Conservation (phyloP, 1,140 invertebrate species). For the Atta cephalotes region DNA sequence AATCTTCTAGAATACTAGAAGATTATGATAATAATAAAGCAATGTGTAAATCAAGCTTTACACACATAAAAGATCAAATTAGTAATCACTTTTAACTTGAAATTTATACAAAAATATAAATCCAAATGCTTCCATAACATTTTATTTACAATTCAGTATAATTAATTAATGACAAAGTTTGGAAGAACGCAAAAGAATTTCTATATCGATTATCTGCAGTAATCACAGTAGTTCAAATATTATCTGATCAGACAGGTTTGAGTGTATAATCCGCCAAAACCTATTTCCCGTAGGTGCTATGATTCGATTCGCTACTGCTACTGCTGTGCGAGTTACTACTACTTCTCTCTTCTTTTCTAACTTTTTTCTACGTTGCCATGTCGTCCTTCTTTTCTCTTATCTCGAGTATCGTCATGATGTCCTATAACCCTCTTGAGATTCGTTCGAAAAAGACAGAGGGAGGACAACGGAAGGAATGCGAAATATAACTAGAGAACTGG, state of each 20-base stretch:
- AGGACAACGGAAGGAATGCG: conserved; percentile 52
- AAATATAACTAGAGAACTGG: conserved; percentile 4
- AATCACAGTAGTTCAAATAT: conserved; percentile 62
- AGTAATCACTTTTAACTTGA: not conserved
- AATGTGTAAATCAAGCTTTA: not conserved
- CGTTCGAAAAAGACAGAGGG: conserved; percentile 48
- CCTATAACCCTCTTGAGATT: conserved; percentile 79
- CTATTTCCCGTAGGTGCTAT: conserved; percentile 84
- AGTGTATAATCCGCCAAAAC: conserved; percentile 82
- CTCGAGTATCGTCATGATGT: conserved; percentile 59
- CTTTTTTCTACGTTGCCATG: conserved; percentile 47
- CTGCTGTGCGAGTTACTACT: conserved; percentile 56
- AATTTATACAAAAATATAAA: not conserved
- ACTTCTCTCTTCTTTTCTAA: conserved; percentile 32
- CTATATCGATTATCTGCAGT: conserved; percentile 19
- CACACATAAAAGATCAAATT: not conserved
- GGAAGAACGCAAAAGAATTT: not conserved
- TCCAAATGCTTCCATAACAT: not conserved
- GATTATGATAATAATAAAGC: too few species aligned
- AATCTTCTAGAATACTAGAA: too few species aligned
- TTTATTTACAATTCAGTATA: not conserved
- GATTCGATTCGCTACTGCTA: conserved; percentile 82
- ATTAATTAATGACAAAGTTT: not conserved
- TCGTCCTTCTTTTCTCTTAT: conserved; percentile 45
- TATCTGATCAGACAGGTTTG: conserved; percentile 68